These are phyloP conservation scores for Marcusenius ussheri DNA, from an alignment of 2,113 vertebrate species.

Conservation along the genomic window DNA sequence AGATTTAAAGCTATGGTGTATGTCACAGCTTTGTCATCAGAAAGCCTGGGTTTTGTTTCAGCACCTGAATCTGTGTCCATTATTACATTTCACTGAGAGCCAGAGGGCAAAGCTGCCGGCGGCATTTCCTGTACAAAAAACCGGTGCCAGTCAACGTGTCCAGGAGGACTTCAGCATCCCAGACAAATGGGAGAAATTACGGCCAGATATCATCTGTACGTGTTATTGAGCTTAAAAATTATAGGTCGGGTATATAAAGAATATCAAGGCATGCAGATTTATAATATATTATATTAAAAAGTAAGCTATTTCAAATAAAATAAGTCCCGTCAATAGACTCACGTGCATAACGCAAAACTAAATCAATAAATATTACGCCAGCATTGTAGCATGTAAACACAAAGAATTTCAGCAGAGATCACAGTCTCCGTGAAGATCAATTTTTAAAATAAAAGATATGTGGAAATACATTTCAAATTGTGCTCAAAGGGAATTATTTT, in stretches of 20 bases:
- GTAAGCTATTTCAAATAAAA: background rate
- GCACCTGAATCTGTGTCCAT: background rate
- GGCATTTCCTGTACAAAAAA: background rate
- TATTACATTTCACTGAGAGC: background rate
- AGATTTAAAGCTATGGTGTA: background rate
- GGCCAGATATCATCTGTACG: background rate
- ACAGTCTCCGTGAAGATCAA: background rate
- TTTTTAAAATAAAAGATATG: background rate
- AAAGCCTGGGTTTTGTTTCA: background rate
- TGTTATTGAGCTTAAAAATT: background rate
- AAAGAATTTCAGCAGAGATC: background rate
- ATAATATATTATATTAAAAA: background rate
- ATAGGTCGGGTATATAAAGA: background rate
- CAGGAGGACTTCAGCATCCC: background rate
- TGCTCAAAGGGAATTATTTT: background rate
- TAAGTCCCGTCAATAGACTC: background rate
- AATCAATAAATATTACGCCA: background rate
- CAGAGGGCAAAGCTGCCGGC: background rate
- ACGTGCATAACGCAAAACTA: background rate
- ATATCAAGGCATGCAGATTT: background rate
- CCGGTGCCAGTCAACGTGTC: background rate
- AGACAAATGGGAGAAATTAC: background rate
- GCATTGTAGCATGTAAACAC: background rate
- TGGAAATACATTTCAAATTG: background rate
- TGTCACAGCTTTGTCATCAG: background rate